Evolutionary conservation across 1,140 invertebrate genomes (phyloP).

Genomic region (Drosophila navojoa): DNA sequence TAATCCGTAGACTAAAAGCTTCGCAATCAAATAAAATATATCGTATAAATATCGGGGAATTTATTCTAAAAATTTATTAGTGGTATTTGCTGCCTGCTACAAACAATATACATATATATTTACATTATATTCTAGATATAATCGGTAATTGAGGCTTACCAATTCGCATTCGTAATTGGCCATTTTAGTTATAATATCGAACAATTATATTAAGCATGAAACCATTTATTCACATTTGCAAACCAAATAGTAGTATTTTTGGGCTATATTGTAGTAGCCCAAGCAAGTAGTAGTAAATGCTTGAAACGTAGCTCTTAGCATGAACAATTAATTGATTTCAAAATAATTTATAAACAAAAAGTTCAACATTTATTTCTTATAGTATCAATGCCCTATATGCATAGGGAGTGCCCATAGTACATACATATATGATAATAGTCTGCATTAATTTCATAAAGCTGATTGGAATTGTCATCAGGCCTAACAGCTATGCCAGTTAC

Average conservation of each 20-base stretch:
- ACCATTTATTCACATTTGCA: background rate
- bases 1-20: constrained; percentile 41
- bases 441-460: constrained; percentile 2
- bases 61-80: constrained; percentile 12
- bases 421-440: background rate
- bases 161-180: constrained; percentile 59
- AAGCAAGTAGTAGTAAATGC: constrained; percentile 23
- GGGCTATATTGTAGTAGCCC: constrained; percentile 14
- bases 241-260: constrained; percentile 21
- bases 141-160: constrained; percentile 44
- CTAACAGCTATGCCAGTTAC: background rate
- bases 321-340: constrained; percentile 20
- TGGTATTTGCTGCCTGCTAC: constrained; percentile 46
- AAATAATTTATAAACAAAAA: background rate
- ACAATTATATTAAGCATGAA: constrained; percentile 46
- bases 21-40: constrained; percentile 14
- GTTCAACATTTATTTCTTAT: background rate
- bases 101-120: background rate
- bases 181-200: constrained; percentile 47
- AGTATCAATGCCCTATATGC: background rate
- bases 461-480: background rate
- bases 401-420: background rate
- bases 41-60: constrained; percentile 10
- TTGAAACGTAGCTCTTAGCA: constrained; percentile 44
- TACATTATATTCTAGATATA: constrained; percentile 15